Base-by-base conservation (phyloP, 2,888 invertebrate genomes). In the Byasa hedistus region DNA sequence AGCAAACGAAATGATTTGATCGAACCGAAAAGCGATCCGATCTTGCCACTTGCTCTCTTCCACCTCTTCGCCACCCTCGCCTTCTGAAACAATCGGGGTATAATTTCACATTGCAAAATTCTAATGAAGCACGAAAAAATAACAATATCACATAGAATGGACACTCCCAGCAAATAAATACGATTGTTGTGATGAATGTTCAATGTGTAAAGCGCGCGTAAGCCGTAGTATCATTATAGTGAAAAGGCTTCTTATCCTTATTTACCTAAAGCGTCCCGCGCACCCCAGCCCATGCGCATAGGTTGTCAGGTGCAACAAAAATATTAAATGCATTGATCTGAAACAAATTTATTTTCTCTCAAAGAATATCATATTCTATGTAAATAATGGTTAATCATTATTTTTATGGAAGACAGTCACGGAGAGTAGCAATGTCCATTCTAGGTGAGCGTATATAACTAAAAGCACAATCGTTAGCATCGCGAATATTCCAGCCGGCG, bases 41-140 rank as follows among this genome's bases (percentile, higher is more conserved):
- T 97, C 96, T 86, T 98, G 97, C 98, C 98, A 98, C 85, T 97
- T 96, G 76, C 96, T 94, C 85, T 96, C 96, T 83, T 96, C 95
- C 74, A 95, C 96, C 76, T 95, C 95, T 79, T 94, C 94, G 76
- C 93, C 93, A 72, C 88, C 93, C 80, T 94, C 94, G 73, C 89
- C 92, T 85, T 93, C 93, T 92, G 86, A 76, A 81, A 85, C 72
- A 69, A 73, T 59, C 65, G 71, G 62, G 62, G 61, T 70, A 70
- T 70, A 56, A 68, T 65, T 69, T 59, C 60, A 61, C 58, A 62
- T 67, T 56, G 48, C 32, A 39, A 44, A 22, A 27, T 21, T 0
- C 12, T n/a, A 3, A 27, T 32, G 27, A 23, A 12, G 51, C 27
- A 22, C 64, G 22, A 57, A 17, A 24, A 32, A 17, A 21, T 21